Evolutionary conservation across 1,140 invertebrate genomes (phyloP).

Genomic region (Lepidurus couesii): DNA sequence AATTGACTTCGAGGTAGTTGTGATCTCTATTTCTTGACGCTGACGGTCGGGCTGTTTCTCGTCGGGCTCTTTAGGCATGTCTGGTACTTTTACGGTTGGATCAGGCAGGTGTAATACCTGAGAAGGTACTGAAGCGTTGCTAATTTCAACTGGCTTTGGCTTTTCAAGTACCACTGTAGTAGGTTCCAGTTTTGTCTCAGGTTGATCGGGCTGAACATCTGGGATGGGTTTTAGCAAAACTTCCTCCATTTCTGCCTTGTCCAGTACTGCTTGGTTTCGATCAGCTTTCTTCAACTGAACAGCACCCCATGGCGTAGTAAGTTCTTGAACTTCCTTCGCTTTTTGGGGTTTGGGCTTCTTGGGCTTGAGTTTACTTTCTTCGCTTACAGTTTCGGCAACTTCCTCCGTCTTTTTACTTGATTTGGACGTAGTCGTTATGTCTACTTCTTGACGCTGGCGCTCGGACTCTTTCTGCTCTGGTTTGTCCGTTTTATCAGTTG

Average conservation of each 20-base stretch:
- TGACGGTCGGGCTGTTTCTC: neutral
- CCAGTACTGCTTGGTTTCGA: neutral
- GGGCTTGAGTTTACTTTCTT: neutral
- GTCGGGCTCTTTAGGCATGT: neutral
- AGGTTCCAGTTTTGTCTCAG: too few relatives aligned
- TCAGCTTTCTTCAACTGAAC: neutral
- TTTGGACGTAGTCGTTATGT: neutral
- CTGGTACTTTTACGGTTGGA: neutral
- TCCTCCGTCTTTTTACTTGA: neutral
- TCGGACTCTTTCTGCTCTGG: neutral
- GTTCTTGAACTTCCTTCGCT: neutral
- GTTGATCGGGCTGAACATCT: neutral
- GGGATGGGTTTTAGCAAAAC: neutral
- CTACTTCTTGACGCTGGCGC: neutral
- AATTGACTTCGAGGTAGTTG: neutral
- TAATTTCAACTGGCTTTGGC: too few relatives aligned
- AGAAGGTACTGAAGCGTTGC: too few relatives aligned
- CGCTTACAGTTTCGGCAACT: neutral
- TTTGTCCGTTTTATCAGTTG: neutral
- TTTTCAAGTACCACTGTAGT: too few relatives aligned
- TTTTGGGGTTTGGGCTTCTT: neutral
- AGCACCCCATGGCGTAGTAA: neutral
- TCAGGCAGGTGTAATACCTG: too few relatives aligned
- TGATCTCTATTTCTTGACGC: neutral
- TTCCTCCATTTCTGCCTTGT: neutral